Percentiles rank a stretch among this genome's conserved stretches.
phyloP scores from a whole-genome alignment of 2,888 invertebrate genomes.

The Cyaniris semiargus region DNA sequence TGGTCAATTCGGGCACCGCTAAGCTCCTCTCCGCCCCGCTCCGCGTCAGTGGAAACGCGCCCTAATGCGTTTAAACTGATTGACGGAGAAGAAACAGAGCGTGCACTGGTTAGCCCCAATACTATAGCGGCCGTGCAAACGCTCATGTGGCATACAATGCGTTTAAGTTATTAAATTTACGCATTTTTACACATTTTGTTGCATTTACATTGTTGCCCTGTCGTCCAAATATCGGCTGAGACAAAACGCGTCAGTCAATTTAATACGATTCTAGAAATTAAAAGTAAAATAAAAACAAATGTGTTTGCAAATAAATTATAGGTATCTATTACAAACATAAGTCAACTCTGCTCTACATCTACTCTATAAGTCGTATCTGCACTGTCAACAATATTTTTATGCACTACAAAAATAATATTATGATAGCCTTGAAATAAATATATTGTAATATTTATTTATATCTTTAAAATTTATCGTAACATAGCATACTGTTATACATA shows the following conservation, averaged over 20 bases:
- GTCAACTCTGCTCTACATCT: not conserved
- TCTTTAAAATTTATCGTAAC: not conserved
- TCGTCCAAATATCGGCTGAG: too few relatives aligned
- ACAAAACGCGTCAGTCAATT: too few relatives aligned
- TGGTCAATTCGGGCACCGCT: too few relatives aligned
- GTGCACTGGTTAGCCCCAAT: not conserved
- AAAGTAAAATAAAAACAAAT: not conserved
- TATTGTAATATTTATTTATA: not conserved
- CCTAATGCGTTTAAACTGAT: too few relatives aligned
- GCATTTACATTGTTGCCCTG: too few relatives aligned
- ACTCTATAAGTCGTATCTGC: not conserved
- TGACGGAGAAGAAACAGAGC: not conserved
- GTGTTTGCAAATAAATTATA: not conserved
- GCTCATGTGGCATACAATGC: not conserved
- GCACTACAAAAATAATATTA: not conserved
- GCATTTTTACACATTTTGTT: too few relatives aligned
- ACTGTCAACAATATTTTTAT: not conserved
- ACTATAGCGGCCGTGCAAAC: not conserved
- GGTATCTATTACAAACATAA: not conserved
- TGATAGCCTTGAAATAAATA: not conserved
- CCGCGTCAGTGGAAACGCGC: too few relatives aligned
- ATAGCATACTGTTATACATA: too few relatives aligned
- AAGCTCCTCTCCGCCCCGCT: too few relatives aligned
- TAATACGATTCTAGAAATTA: not conserved
- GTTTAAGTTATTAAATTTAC: not conserved